Percentiles rank a stretch among this genome's conserved stretches.
Conservation (phyloP, 2,888 invertebrate genomes). For the Scrobipalpa costella region DNA sequence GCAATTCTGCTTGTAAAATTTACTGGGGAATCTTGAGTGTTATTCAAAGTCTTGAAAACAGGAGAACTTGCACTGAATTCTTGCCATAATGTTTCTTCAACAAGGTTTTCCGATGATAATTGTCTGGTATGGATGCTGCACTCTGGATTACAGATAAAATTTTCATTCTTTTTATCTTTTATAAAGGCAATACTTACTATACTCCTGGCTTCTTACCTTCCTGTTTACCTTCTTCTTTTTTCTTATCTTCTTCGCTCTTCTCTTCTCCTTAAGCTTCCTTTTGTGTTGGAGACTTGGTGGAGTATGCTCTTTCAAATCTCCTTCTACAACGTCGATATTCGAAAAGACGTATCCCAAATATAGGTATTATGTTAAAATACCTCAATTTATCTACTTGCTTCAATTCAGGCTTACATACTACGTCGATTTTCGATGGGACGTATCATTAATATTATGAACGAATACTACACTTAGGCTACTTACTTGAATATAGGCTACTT, state of each 20-base stretch:
- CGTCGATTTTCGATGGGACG: conserved; percentile 83
- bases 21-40: background rate
- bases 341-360: conserved; percentile 90
- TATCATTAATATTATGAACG: conserved; percentile 75
- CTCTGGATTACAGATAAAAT: too few species aligned
- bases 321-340: conserved; percentile 65
- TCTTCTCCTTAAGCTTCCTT: conserved; percentile 49
- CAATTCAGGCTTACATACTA: background rate
- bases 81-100: too few species aligned
- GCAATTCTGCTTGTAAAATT: background rate
- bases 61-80: too few species aligned
- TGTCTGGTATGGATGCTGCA: too few species aligned
- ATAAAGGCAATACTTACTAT: conserved; percentile 55
- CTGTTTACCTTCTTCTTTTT: conserved; percentile 42
- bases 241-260: conserved; percentile 44
- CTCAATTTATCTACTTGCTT: too few species aligned
- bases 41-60: too few species aligned
- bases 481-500: too few species aligned
- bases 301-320: conserved; percentile 81
- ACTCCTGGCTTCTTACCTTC: conserved; percentile 65
- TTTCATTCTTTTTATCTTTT: too few species aligned
- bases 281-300: conserved; percentile 69
- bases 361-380: too few species aligned
- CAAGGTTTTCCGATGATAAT: too few species aligned
- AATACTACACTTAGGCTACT: too few species aligned